Evolutionary conservation across 2,888 invertebrate species (phyloP), one percentile per base, ranked within the genome.

Genomic region (Calephelis perditalis): DNA sequence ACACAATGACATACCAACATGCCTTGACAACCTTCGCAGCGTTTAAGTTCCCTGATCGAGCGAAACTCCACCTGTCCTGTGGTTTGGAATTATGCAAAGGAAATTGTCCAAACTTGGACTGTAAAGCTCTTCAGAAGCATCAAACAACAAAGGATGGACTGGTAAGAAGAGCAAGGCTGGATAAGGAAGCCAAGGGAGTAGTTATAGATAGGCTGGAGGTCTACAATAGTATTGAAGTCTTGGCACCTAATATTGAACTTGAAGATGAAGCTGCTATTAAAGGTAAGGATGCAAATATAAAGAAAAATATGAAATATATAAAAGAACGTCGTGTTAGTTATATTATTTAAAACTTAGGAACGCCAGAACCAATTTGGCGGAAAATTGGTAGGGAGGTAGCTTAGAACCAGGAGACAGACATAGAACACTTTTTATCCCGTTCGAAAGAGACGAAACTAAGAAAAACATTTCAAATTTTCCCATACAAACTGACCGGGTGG

Each of bases 41-140:
- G 5, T 96, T 96, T 73, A 96, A 96, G 74, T 96, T 96, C 80
- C 96, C 96, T 5, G 96, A 96, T 73, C 90, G 95, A 66, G 95
- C 95, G 64, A 93, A 94, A 65, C 82, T 96, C 49, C 96, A 96
- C 79, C 84, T 96, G 56, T 93, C 94, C n/a, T 96, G 96, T 79
- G 93, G 93, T 15, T 91, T 96, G 54, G 94, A 95, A 70, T 82
- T 96, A n/a, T 96, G 96, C 74, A 93, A 93, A 78, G 94, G 93
- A 58, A 89, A 86, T 65, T 96, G 96, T 74, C 93, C 93, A 0
- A 82, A 91, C 72, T 94, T 95, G 55, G 91, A 91, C 66, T 91
- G 91, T 64, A 86, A 78, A 67, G 80, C 81, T 9, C 68, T 91
- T 57, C 84, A 84, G 63, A 88, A 78, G 63, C 87, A 89, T 0